Conservation (phyloP, 2,113 vertebrate genomes). For the Etheostoma spectabile region DNA sequence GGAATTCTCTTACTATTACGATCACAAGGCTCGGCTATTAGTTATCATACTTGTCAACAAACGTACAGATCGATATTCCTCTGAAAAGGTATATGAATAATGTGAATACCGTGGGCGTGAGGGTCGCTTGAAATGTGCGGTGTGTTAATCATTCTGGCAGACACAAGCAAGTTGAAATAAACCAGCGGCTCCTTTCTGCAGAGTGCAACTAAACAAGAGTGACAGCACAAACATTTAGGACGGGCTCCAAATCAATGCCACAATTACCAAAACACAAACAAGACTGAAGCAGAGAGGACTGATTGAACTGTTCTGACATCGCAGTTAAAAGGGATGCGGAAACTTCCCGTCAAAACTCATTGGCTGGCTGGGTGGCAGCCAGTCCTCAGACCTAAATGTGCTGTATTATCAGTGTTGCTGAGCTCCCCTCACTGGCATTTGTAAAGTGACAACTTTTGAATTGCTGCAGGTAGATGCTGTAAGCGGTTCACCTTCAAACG, state of each 20-base stretch:
- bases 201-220: neutral
- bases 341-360: neutral
- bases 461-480: neutral
- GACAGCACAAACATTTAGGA: neutral
- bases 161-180: neutral
- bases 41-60: constrained; percentile 17
- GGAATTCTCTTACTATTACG: neutral
- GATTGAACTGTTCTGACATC: neutral
- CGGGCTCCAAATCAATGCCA: neutral
- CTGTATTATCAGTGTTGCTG: neutral
- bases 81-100: constrained; percentile 2
- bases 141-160: neutral
- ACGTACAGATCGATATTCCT: constrained; percentile 30
- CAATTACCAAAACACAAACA: neutral
- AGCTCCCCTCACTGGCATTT: neutral
- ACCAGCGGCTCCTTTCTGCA: neutral
- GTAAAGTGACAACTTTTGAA: neutral
- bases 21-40: neutral
- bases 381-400: neutral
- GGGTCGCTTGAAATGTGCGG: neutral
- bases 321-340: neutral
- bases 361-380: neutral
- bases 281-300: neutral
- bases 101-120: constrained; percentile 4
- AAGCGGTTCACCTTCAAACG: neutral